These are phyloP conservation scores for Chinchilla lanigera DNA, from an alignment of 2,113 vertebrate species.

Conservation along the genomic window DNA sequence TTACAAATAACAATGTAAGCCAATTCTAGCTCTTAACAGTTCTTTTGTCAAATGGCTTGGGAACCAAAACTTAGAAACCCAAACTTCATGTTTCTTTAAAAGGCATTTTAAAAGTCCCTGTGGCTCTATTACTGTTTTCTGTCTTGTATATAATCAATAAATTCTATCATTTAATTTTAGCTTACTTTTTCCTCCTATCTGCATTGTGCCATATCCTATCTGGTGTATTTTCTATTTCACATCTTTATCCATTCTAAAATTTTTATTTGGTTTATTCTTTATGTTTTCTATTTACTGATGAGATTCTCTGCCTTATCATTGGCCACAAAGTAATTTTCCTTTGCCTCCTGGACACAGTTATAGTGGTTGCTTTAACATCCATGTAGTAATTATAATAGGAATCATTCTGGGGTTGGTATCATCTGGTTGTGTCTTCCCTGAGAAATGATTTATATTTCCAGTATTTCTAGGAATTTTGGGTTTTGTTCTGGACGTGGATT, in stretches of 20 bases:
- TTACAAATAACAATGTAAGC: background rate
- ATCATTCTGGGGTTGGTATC: background rate
- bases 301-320: conserved; percentile 21
- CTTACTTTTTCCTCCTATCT: background rate
- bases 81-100: background rate
- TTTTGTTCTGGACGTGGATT: background rate
- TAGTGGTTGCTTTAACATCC: background rate
- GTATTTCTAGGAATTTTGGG: background rate
- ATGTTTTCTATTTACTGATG: background rate
- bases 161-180: background rate
- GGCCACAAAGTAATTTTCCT: background rate
- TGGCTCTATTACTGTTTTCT: background rate
- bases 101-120: background rate
- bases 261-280: background rate
- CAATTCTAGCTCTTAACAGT: background rate
- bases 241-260: conserved; percentile 21
- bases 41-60: background rate
- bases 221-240: background rate
- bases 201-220: background rate
- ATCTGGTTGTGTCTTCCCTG: background rate
- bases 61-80: background rate
- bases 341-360: background rate
- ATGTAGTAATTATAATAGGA: background rate
- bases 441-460: background rate
- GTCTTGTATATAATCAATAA: background rate